Evolutionary conservation across 1,140 invertebrate genomes (phyloP).

Genomic region (Cydia strobilella): DNA sequence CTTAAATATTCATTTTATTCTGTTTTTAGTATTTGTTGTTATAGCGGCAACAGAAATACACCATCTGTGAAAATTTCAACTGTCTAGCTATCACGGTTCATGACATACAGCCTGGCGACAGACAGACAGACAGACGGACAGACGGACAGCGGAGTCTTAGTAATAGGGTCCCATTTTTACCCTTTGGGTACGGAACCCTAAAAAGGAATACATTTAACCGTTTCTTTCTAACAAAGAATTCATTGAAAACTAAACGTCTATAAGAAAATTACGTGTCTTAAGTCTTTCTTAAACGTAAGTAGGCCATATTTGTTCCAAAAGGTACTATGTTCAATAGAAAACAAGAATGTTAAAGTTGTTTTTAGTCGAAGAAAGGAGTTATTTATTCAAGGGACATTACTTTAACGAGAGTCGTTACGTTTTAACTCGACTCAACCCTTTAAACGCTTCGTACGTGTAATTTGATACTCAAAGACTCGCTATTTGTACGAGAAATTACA

Average conservation of each 20-base stretch:
- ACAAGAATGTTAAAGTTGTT: neutral
- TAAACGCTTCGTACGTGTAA: conserved; percentile 13
- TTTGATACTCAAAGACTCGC: conserved; percentile 1
- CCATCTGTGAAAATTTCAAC: no score
- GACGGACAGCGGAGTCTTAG: no score
- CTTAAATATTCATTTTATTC: no score
- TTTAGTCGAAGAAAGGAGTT: neutral
- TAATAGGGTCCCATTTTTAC: no score
- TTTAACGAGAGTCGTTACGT: neutral
- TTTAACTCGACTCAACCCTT: neutral
- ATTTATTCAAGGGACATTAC: conserved; percentile 14
- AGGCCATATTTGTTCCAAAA: neutral
- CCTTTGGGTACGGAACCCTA: no score
- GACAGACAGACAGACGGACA: no score
- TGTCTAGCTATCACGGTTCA: no score
- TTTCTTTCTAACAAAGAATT: neutral
- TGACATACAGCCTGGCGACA: no score
- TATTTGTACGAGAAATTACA: conserved; percentile 8
- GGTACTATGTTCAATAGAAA: neutral
- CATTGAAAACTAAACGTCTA: neutral
- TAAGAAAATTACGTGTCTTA: conserved; percentile 3
- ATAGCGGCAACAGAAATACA: no score
- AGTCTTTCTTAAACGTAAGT: neutral
- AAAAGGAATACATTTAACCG: neutral
- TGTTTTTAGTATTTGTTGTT: no score